Evolutionary conservation across 1,140 invertebrate genomes (phyloP).

Genomic region (Epicauta chinensis): DNA sequence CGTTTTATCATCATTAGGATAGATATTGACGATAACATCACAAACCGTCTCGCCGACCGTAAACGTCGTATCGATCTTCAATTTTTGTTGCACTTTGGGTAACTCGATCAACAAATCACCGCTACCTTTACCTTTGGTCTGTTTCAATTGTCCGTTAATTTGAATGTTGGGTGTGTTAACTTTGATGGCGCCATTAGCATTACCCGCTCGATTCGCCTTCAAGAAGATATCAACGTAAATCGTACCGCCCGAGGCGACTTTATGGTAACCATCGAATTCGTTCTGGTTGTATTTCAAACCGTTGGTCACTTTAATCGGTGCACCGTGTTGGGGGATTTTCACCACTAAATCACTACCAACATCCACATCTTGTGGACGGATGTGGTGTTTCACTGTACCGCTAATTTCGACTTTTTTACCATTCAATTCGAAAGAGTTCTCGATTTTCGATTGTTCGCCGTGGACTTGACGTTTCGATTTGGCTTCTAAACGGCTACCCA

Average conservation of each 20-base stretch:
- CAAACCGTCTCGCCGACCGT: conserved; percentile 49
- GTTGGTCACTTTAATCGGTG: conserved; percentile 50
- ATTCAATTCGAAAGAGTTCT: conserved; percentile 53
- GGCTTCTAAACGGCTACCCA: conserved; percentile 53
- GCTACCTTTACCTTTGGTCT: conserved; percentile 49
- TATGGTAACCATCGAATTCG: conserved; percentile 47
- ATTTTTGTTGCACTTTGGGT: conserved; percentile 49
- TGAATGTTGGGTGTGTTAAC: conserved; percentile 49
- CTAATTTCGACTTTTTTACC: conserved; percentile 57
- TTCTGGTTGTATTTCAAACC: conserved; percentile 46
- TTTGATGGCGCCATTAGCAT: conserved; percentile 42
- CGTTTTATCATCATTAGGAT: conserved; percentile 58
- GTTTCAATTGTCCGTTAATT: conserved; percentile 51
- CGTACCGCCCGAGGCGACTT: conserved; percentile 45
- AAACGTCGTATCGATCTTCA: conserved; percentile 56
- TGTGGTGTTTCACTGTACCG: conserved; percentile 49
- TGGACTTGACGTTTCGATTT: conserved; percentile 50
- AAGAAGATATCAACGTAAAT: conserved; percentile 50
- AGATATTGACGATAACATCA: conserved; percentile 53
- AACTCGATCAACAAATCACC: conserved; percentile 50
- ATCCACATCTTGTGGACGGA: conserved; percentile 49
- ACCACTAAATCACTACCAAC: conserved; percentile 48
- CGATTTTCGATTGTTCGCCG: conserved; percentile 54
- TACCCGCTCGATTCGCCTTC: conserved; percentile 43
- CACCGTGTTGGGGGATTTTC: conserved; percentile 44